A percentile compares a stretch with the other conserved stretches of the same genome.
Evolutionary conservation across 37 sponge, comb jelly and placozoan species (phyloP).

Genomic region (Halichondria panicea): DNA sequence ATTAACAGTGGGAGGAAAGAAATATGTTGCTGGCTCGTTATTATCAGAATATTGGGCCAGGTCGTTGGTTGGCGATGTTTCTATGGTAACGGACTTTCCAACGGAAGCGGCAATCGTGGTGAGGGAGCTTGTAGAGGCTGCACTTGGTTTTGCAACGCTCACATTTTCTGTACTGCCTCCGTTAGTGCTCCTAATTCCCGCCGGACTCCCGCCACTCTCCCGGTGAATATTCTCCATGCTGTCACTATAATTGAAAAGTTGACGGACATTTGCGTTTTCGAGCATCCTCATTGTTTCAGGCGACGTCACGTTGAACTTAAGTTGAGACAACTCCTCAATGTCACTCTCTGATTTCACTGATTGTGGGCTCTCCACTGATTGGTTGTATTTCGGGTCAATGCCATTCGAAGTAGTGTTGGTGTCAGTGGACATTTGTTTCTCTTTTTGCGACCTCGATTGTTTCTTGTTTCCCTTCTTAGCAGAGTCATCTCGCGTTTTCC

Average conservation of each 20-base stretch:
- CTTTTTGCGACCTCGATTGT: slow-evolving; percentile 1
- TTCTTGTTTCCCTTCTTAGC: neutral
- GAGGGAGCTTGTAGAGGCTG: slow-evolving; percentile 6
- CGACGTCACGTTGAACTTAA: slow-evolving; percentile 42
- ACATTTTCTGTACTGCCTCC: slow-evolving; percentile 1
- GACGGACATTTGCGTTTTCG: slow-evolving; percentile 16
- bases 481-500: slow-evolving; percentile 6
- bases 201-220: slow-evolving; percentile 1
- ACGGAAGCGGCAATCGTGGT: neutral
- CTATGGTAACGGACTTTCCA: neutral
- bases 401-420: too few species aligned
- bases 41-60: neutral
- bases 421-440: neutral
- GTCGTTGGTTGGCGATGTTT: neutral
- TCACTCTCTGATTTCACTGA: slow-evolving; percentile 5
- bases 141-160: slow-evolving; percentile 5
- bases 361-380: too few species aligned
- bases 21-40: too few species aligned
- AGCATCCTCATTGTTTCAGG: slow-evolving; percentile 31
- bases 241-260: slow-evolving; percentile 43
- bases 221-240: slow-evolving; percentile 26
- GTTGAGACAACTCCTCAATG: slow-evolving; percentile 38
- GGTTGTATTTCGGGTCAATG: too few species aligned
- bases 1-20: too few species aligned
- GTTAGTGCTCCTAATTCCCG: neutral